phyloP scores from a whole-genome alignment of 2,113 vertebrate genomes.

The Brachirus orientalis region DNA sequence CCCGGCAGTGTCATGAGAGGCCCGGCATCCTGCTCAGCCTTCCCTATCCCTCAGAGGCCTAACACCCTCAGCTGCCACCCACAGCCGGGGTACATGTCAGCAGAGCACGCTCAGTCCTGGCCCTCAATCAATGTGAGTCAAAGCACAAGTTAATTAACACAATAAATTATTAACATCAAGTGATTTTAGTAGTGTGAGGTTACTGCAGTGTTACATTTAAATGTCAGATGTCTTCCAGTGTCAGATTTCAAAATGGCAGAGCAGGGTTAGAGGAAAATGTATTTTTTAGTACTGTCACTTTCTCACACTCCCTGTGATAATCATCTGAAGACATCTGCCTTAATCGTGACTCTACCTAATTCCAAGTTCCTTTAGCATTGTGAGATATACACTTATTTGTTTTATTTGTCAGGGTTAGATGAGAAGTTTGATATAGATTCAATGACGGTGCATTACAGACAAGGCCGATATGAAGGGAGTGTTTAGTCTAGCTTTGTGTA shows the following conservation, averaged over 20 bases:
- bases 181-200: too few species aligned
- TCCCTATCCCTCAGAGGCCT: slow-evolving; percentile 86
- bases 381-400: slow-evolving; percentile 16
- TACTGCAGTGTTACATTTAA: neutral
- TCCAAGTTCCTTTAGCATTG: slow-evolving; percentile 23
- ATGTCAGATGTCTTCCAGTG: too few species aligned
- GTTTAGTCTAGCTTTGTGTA: neutral
- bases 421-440: slow-evolving; percentile 32
- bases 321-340: neutral
- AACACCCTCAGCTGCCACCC: slow-evolving; percentile 85
- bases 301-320: slow-evolving; percentile 7
- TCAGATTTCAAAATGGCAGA: neutral
- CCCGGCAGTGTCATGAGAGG: slow-evolving; percentile 86
- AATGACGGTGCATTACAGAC: slow-evolving; percentile 23
- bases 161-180: neutral
- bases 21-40: slow-evolving; percentile 91
- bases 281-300: neutral
- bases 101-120: slow-evolving; percentile 98
- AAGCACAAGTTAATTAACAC: neutral
- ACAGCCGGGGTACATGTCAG: slow-evolving; percentile 79
- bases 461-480: neutral
- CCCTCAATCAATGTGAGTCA: slow-evolving; percentile 95
- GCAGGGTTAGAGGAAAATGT: neutral
- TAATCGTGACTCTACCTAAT: neutral
- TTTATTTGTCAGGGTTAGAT: neutral